Conservation (phyloP, 2,797 vertebrate genomes). For the Melanotaenia boesemani region DNA sequence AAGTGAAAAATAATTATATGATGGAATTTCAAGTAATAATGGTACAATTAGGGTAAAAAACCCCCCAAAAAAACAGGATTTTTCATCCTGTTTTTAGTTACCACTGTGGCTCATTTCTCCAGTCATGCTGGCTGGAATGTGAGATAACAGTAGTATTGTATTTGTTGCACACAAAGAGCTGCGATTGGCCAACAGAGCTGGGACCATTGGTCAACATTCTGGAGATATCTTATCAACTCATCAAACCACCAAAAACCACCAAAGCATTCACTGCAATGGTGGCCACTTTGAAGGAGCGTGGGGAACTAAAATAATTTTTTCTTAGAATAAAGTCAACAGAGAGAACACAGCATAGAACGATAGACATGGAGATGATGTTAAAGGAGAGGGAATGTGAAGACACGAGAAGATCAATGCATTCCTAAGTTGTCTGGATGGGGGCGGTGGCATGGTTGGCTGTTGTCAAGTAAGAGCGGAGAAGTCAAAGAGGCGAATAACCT, state of each 20-base stretch:
- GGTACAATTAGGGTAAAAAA: neutral
- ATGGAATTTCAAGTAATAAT: too few species aligned
- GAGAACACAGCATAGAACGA: conserved; percentile 15
- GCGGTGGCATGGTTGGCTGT: conserved; percentile 45
- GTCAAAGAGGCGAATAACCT: conserved; percentile 76
- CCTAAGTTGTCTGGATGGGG: conserved; percentile 61
- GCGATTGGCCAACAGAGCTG: conserved; percentile 9
- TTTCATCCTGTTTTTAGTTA: neutral
- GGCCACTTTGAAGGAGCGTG: conserved; percentile 10
- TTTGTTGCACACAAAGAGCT: conserved; percentile 15
- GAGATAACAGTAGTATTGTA: conserved; percentile 28
- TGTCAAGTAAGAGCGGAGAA: conserved; percentile 40
- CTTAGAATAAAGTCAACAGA: conserved; percentile 21
- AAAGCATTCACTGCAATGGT: conserved; percentile 21
- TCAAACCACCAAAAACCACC: conserved; percentile 20
- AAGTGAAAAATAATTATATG: neutral
- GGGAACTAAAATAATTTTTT: conserved; percentile 38
- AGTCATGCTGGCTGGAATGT: conserved; percentile 44
- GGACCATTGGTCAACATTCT: conserved; percentile 42
- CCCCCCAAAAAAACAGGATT: too few species aligned
- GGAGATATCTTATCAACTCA: conserved; percentile 47
- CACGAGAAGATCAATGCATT: conserved; percentile 81
- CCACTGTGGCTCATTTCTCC: conserved; percentile 6
- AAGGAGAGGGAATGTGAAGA: conserved; percentile 63
- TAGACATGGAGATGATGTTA: conserved; percentile 25